Evolutionary conservation across 1,140 invertebrate genomes (phyloP).

Genomic region (Diplogasteroides magnus): DNA sequence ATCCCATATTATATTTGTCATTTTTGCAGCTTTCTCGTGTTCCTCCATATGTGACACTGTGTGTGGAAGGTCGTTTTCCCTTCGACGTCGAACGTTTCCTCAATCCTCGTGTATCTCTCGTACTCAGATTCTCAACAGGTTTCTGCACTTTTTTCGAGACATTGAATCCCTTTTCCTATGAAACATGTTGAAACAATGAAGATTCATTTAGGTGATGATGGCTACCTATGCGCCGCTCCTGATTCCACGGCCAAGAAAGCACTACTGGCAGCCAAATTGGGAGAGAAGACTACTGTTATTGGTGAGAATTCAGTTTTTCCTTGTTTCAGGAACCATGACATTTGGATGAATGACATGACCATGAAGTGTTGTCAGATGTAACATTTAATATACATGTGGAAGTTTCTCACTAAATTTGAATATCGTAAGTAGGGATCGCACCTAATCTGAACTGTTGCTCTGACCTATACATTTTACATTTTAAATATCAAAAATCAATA

Average conservation of each 20-base stretch:
- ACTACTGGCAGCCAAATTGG: slow-evolving; percentile 26
- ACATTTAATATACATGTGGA: no score
- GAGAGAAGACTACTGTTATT: slow-evolving; percentile 16
- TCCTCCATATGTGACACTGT: slow-evolving; percentile 38
- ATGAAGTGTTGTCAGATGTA: no score
- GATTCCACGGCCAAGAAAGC: slow-evolving; percentile 36
- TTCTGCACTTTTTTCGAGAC: background rate
- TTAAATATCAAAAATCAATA: no score
- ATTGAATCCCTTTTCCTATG: background rate
- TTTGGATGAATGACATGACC: no score
- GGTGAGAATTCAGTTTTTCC: no score
- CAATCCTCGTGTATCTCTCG: slow-evolving; percentile 29
- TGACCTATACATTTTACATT: no score
- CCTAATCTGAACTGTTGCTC: no score
- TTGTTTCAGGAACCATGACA: no score
- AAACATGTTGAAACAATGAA: background rate
- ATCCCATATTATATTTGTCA: no score
- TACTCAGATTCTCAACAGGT: slow-evolving; percentile 36
- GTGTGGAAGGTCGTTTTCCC: slow-evolving; percentile 33
- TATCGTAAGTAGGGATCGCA: no score
- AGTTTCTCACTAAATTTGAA: no score
- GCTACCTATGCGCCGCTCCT: slow-evolving; percentile 34
- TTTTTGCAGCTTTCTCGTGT: slow-evolving; percentile 11
- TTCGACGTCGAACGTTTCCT: slow-evolving; percentile 24
- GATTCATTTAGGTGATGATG: slow-evolving; percentile 20